These are phyloP conservation scores for Daphoenositta chrysoptera DNA, from an alignment of 2,113 vertebrate species.

Conservation along the genomic window DNA sequence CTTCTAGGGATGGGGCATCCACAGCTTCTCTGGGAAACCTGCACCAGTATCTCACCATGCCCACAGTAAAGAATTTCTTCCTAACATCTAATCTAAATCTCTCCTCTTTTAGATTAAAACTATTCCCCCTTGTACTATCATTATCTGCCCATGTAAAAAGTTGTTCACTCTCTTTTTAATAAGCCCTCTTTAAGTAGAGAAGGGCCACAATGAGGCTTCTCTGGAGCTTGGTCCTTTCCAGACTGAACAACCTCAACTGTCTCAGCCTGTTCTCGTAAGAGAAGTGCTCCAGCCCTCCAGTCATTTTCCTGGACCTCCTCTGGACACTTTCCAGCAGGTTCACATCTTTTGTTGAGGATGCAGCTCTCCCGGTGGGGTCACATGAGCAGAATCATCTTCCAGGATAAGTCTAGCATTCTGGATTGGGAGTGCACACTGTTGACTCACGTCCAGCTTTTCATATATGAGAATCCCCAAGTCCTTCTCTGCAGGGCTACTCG, in stretches of 20 bases:
- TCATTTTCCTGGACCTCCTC: background rate
- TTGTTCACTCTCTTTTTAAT: background rate
- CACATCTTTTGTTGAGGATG: background rate
- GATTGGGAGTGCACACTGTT: background rate
- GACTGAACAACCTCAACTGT: background rate
- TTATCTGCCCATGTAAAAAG: background rate
- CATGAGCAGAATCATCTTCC: background rate
- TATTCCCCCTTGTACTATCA: background rate
- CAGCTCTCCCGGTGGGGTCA: background rate
- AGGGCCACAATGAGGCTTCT: background rate
- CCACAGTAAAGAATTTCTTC: background rate
- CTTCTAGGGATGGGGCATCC: background rate
- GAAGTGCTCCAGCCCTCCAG: background rate
- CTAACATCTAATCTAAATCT: background rate
- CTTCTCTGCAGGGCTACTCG: background rate
- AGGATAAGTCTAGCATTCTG: background rate
- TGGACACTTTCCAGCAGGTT: background rate
- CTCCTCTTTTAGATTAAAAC: background rate
- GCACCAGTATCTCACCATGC: background rate
- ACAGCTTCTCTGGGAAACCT: background rate
- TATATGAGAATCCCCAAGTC: no score
- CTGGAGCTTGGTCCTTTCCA: background rate
- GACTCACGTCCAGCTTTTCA: background rate
- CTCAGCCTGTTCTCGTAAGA: background rate
- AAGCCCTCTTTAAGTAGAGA: background rate